These are phyloP conservation scores for Uropetala carovei DNA, from an alignment of 2,888 invertebrate species.

Conservation along the genomic window DNA sequence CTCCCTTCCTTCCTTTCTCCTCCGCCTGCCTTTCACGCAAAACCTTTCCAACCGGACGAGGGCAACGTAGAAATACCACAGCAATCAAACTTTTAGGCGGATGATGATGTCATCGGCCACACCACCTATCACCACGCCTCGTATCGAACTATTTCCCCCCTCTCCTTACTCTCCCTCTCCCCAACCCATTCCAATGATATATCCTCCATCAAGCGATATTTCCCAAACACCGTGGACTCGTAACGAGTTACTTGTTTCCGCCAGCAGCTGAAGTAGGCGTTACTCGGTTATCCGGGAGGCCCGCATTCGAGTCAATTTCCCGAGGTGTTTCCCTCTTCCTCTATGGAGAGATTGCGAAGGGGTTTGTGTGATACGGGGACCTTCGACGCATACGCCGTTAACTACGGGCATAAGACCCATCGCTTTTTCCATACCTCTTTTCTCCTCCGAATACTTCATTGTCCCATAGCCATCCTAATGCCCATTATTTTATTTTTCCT, in stretches of 20 bases:
- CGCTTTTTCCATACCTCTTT: too few species aligned
- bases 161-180: not conserved
- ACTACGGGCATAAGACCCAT: too few species aligned
- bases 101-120: not conserved
- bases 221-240: not conserved
- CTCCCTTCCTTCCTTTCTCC: too few species aligned
- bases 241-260: not conserved
- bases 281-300: not conserved
- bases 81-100: not conserved
- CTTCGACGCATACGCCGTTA: not conserved
- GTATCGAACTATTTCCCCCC: too few species aligned
- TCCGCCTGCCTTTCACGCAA: too few species aligned
- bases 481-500: too few species aligned
- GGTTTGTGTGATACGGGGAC: not conserved
- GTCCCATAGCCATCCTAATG: too few species aligned
- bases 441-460: too few species aligned
- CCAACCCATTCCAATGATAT: not conserved
- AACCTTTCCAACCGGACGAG: not conserved
- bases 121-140: not conserved
- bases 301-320: conserved; percentile 10
- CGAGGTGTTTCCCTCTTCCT: not conserved
- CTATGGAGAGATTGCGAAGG: not conserved
- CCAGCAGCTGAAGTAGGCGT: conserved; percentile 7
- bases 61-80: not conserved
- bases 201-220: not conserved